phyloP scores from a whole-genome alignment of 2,113 vertebrate species.

The Gnathochromis pfefferi region DNA sequence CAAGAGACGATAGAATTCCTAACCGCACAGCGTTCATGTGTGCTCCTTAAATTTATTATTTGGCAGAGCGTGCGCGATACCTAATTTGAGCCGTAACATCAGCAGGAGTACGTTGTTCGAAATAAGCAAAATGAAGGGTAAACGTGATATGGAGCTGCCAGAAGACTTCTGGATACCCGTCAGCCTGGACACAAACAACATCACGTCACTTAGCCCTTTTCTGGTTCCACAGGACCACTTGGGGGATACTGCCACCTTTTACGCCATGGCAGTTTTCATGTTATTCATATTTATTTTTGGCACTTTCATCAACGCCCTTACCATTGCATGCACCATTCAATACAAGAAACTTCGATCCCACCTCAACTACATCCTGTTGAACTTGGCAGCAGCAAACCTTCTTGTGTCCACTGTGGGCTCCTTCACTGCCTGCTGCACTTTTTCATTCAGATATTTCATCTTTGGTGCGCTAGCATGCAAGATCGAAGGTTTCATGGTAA shows the following conservation, averaged over 20 bases:
- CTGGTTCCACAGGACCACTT: constrained; percentile 73
- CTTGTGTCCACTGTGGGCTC: constrained; percentile 68
- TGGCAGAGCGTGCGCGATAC: fast-evolving
- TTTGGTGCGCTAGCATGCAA: constrained; percentile 68
- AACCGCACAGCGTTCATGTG: not conserved
- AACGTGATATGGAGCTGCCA: constrained; percentile 40
- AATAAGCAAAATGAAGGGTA: not conserved
- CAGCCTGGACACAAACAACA: constrained; percentile 59
- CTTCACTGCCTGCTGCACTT: constrained; percentile 53
- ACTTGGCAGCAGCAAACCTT: constrained; percentile 70
- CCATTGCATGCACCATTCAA: constrained; percentile 61
- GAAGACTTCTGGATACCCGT: constrained; percentile 73
- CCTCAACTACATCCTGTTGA: constrained; percentile 78
- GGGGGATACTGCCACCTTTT: constrained; percentile 42
- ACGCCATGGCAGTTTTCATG: constrained; percentile 64
- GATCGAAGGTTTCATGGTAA: constrained; percentile 69
- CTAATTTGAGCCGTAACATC: not conserved
- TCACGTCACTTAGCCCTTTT: constrained; percentile 68
- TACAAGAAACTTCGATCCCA: constrained; percentile 76
- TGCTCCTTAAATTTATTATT: not conserved
- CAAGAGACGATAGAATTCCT: not conserved
- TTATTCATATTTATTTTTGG: constrained; percentile 50
- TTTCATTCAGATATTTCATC: constrained; percentile 65
- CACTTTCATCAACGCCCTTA: constrained; percentile 61
- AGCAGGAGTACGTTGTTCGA: not conserved